These are phyloP conservation scores for Gandaritis pyraliata DNA, from an alignment of 2,888 invertebrate species.

Conservation along the genomic window DNA sequence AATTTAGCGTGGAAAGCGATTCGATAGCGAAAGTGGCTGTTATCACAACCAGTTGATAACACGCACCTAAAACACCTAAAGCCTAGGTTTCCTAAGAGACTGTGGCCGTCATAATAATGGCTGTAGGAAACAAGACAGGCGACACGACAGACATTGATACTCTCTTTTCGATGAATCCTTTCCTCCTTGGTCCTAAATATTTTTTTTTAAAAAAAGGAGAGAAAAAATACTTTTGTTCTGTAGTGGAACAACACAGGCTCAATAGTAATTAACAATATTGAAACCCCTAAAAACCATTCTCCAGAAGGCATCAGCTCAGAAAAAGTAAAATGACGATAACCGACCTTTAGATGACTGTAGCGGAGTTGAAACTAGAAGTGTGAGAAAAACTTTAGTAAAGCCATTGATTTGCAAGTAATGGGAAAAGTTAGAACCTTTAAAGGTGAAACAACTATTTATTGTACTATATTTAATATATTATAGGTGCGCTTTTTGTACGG, in stretches of 20 bases:
- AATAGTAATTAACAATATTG: no score
- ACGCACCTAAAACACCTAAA: conserved; percentile 17
- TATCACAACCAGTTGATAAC: conserved; percentile 48
- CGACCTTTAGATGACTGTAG: not conserved
- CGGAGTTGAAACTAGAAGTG: conserved; percentile 16
- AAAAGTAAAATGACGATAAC: not conserved
- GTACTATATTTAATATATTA: not conserved
- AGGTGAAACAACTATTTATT: not conserved
- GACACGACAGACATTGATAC: not conserved
- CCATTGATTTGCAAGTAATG: not conserved
- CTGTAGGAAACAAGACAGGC: not conserved
- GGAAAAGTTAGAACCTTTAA: not conserved
- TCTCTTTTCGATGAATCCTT: not conserved
- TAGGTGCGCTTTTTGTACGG: conserved; percentile 1
- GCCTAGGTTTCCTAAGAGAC: not conserved
- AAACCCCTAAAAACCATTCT: no score
- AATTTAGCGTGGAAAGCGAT: conserved; percentile 42
- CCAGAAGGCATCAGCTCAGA: no score
- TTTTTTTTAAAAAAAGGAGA: not conserved
- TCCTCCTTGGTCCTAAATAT: no score
- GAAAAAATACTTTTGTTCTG: not conserved
- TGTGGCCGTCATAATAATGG: not conserved
- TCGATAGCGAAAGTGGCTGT: conserved; percentile 48
- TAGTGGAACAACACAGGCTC: no score
- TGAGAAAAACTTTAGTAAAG: conserved; percentile 20